phyloP scores from a whole-genome alignment of 2,888 invertebrate species.

The Nephrotoma flavescens region DNA sequence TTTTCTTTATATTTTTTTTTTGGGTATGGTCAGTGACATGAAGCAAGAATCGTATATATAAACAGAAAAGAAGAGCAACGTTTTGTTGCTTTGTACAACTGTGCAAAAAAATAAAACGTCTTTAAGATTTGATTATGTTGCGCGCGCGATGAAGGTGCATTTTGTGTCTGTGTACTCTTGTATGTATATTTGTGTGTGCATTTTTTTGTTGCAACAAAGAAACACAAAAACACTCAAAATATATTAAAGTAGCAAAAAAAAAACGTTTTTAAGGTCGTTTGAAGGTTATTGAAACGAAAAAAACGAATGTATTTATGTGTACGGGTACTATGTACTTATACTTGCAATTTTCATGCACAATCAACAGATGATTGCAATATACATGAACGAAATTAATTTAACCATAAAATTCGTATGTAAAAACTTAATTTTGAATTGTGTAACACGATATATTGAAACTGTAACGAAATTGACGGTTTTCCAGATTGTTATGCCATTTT shows the following conservation, averaged over 20 bases:
- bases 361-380: not conserved
- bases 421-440: not conserved
- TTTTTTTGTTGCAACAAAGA: not conserved
- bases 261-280: not conserved
- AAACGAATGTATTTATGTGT: not conserved
- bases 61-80: not conserved
- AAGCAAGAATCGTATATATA: not conserved
- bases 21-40: not conserved
- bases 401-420: not conserved
- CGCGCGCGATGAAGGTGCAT: not conserved
- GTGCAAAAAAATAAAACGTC: not conserved
- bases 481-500: not conserved
- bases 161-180: not conserved
- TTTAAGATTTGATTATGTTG: not conserved
- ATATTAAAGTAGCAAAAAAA: not conserved
- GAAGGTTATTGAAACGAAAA: not conserved
- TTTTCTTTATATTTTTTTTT: not conserved
- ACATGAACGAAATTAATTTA: not conserved
- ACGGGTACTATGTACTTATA: not conserved
- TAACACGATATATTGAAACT: not conserved
- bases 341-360: not conserved
- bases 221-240: not conserved
- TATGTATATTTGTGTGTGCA: not conserved
- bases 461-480: not conserved
- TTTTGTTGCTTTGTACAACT: not conserved